Evolutionary conservation across 2,888 invertebrate genomes (phyloP), one percentile per base, ranked within the genome.

Genomic region (Drosophila histrio): DNA sequence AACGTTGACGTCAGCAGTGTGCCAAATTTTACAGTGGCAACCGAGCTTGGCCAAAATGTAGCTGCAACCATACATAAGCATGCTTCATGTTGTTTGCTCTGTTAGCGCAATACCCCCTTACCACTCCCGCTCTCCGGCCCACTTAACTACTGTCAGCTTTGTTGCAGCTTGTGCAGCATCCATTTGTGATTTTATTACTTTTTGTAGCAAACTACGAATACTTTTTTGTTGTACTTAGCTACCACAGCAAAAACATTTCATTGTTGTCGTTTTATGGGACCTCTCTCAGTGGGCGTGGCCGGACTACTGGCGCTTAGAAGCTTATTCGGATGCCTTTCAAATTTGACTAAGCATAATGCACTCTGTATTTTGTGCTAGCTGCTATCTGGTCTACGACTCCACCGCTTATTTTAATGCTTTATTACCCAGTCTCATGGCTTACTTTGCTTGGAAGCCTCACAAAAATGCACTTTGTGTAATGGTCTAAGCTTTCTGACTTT

Each of bases 141-240:
- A 11, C 26, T 44, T 54, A 24, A 11, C 3, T 47, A 8, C 38
- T 54, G 44, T 56, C 62, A 60, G 58, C 54, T 83, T 77, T 75
- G 64, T 69, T 78, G 66, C 83, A 81, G 81, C 67, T 64, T 56
- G 46, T 43, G 60, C 64, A 79, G 70, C 84, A 82, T 88, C 80
- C 83, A 83, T 82, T 88, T 88, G 63, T 50, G 67, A 73, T 86
- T 88, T 82, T 86, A 88, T 82, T 79, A 88, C 80, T 67, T 69
- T 87, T 68, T 65, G 50, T 64, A 34, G 61, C 66, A 53, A 61
- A 62, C 54, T 39, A 30, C 34, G 52, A 58, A 34, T 47, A 46
- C 9, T 53, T 63, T 50, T 50, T 61, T 61, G 39, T 63, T 47
- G 9, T 39, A 52, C 39, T 43, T 24, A n/a, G 57, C 39, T 64